These are phyloP conservation scores for Hofmannophila pseudospretella DNA, from an alignment of 2,888 invertebrate species.

Conservation along the genomic window DNA sequence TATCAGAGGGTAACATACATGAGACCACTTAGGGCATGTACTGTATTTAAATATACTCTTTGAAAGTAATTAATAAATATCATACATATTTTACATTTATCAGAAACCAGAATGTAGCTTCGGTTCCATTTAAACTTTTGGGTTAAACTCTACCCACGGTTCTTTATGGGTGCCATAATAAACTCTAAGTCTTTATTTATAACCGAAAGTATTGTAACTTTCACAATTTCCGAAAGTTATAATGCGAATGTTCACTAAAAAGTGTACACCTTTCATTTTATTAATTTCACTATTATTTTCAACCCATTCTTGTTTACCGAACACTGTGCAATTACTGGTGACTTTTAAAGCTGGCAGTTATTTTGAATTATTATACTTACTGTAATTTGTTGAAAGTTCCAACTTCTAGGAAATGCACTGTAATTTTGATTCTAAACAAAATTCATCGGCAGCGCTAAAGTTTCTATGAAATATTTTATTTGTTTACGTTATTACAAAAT, in stretches of 20 bases:
- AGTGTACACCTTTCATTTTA: background rate
- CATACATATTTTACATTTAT: too few species aligned
- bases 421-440: too few species aligned
- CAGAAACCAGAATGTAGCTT: too few species aligned
- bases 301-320: background rate
- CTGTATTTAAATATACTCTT: too few species aligned
- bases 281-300: slow-evolving; percentile 1
- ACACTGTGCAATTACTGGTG: background rate
- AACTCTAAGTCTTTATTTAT: slow-evolving; percentile 6
- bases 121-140: too few species aligned
- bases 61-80: too few species aligned
- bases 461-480: too few species aligned
- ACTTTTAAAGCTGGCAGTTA: background rate
- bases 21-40: too few species aligned
- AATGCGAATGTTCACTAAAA: background rate
- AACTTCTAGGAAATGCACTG: too few species aligned
- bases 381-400: slow-evolving; percentile 10
- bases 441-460: too few species aligned
- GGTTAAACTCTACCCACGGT: background rate
- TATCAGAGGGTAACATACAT: too few species aligned
- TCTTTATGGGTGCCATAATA: slow-evolving; percentile 3
- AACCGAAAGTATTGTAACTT: slow-evolving; percentile 7
- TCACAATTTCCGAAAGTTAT: slow-evolving; percentile 7
- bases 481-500: too few species aligned
- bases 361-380: slow-evolving; percentile 5